Base-by-base conservation (phyloP, 2,113 vertebrate species). In the Atlantisia rogersi region DNA sequence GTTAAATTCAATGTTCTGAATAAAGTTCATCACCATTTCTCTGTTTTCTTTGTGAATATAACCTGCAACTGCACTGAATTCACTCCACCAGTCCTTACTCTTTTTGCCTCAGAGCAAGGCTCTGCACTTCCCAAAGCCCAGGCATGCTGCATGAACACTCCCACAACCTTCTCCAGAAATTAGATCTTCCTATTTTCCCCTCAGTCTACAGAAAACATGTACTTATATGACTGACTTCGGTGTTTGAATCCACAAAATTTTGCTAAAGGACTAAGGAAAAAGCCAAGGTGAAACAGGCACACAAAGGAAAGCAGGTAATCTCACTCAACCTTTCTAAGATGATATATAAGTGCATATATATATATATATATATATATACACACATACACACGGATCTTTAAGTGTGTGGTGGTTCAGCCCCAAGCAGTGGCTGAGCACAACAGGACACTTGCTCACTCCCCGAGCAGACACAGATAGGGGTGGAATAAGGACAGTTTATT, bases 311-410 rank as follows among this genome's bases (percentile, higher is more conserved):
- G 29, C 28, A 40, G 9, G 10, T 35, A 48, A 69, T 62, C 29
- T 22, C 1, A 0, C 10, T 22, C 6, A 50, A 25, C 6, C 16
- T 82, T 88, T 52, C 37, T 32, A 42, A 65, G 19, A 37, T 35
- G 11, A 40, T 15, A 25, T 1, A 1, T 6, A 69, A 46, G 7
- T 19, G 29, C 15, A 1, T 5, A 60, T 11, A 4, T 35, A 29
- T 29, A 31, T 3, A 15, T 42, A 42, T 42, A 42, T 42, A 42
- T 42, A 42, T 11, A 42, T 11, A 40, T 17, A 32, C 18, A 1
- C 4, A 60, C 10, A 4, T 31, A 44, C 17, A 44, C 17, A 5
- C 13, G 17, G 15, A 44, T 44, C 44, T 44, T 16, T 42, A 42
- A 42, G 42, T 44, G 44, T 44, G 44, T 44, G 44, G 44, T 44